Conservation (phyloP, 2,797 vertebrate genomes). For the Orientallactaga sibirica region DNA sequence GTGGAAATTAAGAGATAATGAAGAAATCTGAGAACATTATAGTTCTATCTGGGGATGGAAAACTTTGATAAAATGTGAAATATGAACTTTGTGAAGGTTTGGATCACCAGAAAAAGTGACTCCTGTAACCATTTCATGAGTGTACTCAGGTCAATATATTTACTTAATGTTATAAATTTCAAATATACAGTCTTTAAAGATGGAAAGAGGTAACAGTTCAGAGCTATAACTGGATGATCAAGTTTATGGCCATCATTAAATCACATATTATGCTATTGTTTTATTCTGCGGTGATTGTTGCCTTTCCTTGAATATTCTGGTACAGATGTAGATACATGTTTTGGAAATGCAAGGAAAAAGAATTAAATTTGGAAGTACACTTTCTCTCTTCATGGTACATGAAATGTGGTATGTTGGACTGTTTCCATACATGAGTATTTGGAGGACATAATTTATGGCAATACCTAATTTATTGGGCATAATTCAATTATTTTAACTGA, state of each 20-base stretch:
- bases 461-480: background rate
- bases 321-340: constrained; percentile 7
- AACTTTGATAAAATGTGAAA: background rate
- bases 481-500: background rate
- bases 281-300: background rate
- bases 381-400: background rate
- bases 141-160: background rate
- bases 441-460: background rate
- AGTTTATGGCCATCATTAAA: background rate
- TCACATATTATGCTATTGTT: background rate
- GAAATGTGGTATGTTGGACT: background rate
- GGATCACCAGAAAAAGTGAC: background rate
- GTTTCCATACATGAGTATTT: background rate
- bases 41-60: background rate
- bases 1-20: background rate
- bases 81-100: background rate
- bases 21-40: background rate
- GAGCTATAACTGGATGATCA: background rate
- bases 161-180: background rate
- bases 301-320: constrained; percentile 8
- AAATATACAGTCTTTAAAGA: background rate
- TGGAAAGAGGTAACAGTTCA: background rate
- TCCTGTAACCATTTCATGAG: background rate
- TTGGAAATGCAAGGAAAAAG: constrained; percentile 50
- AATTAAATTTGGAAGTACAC: background rate